These are phyloP conservation scores for Tenthredo mesomela DNA, from an alignment of 2,888 invertebrate species.

Conservation along the genomic window DNA sequence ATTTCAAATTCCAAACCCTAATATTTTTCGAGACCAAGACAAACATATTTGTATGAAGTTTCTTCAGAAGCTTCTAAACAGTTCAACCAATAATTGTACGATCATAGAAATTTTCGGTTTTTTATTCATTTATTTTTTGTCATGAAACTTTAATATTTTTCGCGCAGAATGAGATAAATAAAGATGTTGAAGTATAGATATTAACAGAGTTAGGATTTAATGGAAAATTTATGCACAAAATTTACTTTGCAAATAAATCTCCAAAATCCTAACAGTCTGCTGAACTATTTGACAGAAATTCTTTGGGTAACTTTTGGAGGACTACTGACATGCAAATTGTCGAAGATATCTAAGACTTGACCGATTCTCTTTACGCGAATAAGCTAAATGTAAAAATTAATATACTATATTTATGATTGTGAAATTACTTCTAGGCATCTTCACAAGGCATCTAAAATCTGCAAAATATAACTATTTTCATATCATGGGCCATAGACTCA, in stretches of 20 bases:
- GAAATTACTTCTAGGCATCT: not conserved
- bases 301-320: not conserved
- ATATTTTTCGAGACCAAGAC: not conserved
- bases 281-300: not conserved
- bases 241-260: not conserved
- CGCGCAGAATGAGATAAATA: not conserved
- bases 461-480: not conserved
- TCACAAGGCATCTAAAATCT: constrained; percentile 2
- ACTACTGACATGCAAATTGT: not conserved
- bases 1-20: not conserved
- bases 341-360: not conserved
- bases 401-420: not conserved
- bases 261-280: not conserved
- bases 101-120: not conserved
- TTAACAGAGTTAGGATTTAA: not conserved
- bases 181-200: not conserved
- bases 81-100: not conserved
- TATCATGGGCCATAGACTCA: not conserved
- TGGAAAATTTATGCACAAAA: not conserved
- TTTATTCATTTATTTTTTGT: not conserved
- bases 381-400: not conserved
- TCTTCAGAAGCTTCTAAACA: not conserved
- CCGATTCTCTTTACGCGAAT: not conserved
- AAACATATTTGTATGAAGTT: not conserved
- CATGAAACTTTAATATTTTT: not conserved